These are phyloP conservation scores for Lepidiolamprologus cunningtoni DNA, from an alignment of 2,113 vertebrate genomes.

Conservation along the genomic window DNA sequence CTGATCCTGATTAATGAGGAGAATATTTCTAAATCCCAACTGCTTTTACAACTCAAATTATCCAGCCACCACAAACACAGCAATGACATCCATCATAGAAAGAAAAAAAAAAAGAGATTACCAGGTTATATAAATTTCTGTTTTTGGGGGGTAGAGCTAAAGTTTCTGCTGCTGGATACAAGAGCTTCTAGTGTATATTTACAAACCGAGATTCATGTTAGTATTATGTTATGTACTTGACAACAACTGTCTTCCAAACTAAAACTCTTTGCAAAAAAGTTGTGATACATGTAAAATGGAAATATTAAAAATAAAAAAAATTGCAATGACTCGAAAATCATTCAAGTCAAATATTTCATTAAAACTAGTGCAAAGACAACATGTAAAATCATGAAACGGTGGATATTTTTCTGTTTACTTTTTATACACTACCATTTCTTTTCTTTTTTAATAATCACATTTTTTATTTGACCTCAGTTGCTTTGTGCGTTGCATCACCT, in stretches of 20 bases:
- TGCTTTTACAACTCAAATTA: constrained; percentile 39
- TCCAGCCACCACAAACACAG: not conserved
- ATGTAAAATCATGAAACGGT: not conserved
- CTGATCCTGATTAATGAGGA: constrained; percentile 64
- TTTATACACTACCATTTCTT: not conserved
- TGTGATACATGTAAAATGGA: not conserved
- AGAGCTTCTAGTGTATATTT: not conserved
- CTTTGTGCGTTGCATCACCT: not conserved
- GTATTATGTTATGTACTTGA: not conserved
- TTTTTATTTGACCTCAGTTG: not conserved
- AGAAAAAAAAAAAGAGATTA: not conserved
- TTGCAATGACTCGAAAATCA: not conserved
- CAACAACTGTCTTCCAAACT: not conserved
- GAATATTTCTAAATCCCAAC: constrained; percentile 37
- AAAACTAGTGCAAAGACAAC: not conserved
- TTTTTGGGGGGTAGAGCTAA: not conserved
- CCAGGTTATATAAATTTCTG: not conserved
- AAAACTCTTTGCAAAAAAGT: not conserved
- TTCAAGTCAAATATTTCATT: accelerated
- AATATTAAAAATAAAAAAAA: not conserved
- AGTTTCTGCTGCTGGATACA: not conserved
- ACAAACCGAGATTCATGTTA: not conserved
- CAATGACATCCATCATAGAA: not conserved
- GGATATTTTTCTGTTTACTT: not conserved
- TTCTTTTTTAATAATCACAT: not conserved